Percentiles rank a stretch among this genome's conserved stretches.
phyloP scores from a whole-genome alignment of 2,797 vertebrate genomes.

The Antrozous pallidus region DNA sequence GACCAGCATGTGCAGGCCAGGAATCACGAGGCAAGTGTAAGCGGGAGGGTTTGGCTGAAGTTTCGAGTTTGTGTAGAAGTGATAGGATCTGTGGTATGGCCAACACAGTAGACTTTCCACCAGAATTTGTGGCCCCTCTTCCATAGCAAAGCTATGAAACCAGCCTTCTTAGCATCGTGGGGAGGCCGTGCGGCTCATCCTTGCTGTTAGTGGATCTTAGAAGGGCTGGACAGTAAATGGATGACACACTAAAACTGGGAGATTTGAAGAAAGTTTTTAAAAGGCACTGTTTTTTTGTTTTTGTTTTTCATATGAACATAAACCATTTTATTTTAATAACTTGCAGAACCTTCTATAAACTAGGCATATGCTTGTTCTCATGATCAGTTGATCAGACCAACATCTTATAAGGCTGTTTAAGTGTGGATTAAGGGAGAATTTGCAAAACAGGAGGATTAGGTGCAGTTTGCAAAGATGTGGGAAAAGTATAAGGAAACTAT shows the following conservation, averaged over 20 bases:
- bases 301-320: neutral
- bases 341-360: neutral
- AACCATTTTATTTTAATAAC: neutral
- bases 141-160: neutral
- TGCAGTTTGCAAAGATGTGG: neutral
- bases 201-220: neutral
- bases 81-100: neutral
- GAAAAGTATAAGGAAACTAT: neutral
- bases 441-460: neutral
- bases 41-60: neutral
- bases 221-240: neutral
- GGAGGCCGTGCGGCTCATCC: rapidly evolving
- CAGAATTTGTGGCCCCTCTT: neutral
- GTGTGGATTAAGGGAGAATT: neutral
- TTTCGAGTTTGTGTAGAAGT: neutral
- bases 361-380: neutral
- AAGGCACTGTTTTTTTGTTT: neutral
- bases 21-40: neutral
- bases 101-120: neutral
- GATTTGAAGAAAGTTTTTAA: neutral
- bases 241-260: neutral
- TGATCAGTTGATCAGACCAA: neutral
- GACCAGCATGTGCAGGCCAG: neutral
- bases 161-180: neutral
- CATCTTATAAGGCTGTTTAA: neutral